Percentiles rank a stretch among this genome's conserved stretches.
Evolutionary conservation across 2,888 invertebrate species (phyloP).

Genomic region (Balanococcus diminutus): DNA sequence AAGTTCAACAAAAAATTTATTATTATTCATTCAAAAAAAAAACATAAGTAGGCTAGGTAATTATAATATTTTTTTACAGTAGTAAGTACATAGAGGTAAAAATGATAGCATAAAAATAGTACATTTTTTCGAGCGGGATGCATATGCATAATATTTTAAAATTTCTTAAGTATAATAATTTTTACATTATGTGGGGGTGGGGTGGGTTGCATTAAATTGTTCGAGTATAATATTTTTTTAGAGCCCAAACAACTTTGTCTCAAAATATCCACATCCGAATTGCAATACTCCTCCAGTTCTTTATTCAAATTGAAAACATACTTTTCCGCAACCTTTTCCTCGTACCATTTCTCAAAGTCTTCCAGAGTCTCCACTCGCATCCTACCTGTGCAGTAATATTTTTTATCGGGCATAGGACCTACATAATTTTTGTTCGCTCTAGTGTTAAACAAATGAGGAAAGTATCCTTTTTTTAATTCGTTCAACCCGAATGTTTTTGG

Average conservation of each 20-base stretch:
- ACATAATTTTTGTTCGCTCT: constrained; percentile 58
- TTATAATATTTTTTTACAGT: no score
- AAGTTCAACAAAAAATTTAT: no score
- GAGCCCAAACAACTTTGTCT: constrained; percentile 56
- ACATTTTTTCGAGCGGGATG: no score
- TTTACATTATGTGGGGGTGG: no score
- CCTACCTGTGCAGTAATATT: constrained; percentile 56
- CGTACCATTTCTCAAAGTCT: constrained; percentile 57
- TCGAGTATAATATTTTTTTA: no score
- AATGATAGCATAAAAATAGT: no score
- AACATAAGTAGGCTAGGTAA: no score
- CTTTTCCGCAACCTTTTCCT: constrained; percentile 54
- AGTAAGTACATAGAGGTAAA: no score
- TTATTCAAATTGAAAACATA: constrained; percentile 56
- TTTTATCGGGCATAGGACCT: constrained; percentile 57
- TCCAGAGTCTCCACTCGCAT: constrained; percentile 56
- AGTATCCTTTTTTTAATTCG: constrained; percentile 57
- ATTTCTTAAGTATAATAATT: no score
- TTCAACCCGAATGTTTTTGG: constrained; percentile 57
- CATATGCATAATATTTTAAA: no score
- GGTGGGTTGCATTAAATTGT: no score
- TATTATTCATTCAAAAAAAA: no score
- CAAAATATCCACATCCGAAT: constrained; percentile 48
- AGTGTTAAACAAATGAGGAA: constrained; percentile 58
- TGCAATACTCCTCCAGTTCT: constrained; percentile 39